Percentiles rank a stretch among this genome's conserved stretches.
Evolutionary conservation across 2,113 vertebrate species (phyloP).

Genomic region (Gavia stellata): DNA sequence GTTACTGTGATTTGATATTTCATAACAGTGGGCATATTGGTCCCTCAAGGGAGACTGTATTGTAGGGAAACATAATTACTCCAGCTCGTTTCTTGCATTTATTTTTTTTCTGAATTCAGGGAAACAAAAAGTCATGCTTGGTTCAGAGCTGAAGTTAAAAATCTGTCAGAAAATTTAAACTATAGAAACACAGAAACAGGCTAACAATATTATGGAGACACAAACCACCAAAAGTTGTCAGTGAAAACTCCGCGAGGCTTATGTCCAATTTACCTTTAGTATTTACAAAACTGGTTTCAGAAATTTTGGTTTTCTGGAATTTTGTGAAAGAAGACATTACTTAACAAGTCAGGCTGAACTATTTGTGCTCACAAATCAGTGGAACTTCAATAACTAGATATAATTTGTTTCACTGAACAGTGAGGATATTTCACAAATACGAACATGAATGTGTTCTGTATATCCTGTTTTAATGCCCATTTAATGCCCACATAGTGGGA

Average conservation of each 20-base stretch:
- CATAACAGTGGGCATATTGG: background rate
- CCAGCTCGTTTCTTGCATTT: background rate
- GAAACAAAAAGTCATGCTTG: background rate
- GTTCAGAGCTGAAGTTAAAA: background rate
- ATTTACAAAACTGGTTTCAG: background rate
- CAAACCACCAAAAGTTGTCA: background rate
- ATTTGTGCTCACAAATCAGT: background rate
- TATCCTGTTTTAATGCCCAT: background rate
- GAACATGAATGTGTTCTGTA: background rate
- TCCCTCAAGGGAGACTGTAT: background rate
- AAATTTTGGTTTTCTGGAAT: background rate
- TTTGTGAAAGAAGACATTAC: background rate
- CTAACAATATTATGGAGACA: background rate
- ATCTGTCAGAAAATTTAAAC: background rate
- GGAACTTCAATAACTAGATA: background rate
- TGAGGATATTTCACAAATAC: background rate
- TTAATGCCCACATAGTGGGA: background rate
- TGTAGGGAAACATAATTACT: constrained; percentile 15
- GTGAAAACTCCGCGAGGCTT: background rate
- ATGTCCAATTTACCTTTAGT: background rate
- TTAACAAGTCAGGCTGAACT: background rate
- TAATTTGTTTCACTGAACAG: background rate
- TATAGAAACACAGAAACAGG: background rate
- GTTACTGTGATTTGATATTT: constrained; percentile 31
- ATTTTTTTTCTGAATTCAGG: background rate